Base-by-base conservation (phyloP, 1,140 invertebrate species). In the Phymorhynchus buccinoides region DNA sequence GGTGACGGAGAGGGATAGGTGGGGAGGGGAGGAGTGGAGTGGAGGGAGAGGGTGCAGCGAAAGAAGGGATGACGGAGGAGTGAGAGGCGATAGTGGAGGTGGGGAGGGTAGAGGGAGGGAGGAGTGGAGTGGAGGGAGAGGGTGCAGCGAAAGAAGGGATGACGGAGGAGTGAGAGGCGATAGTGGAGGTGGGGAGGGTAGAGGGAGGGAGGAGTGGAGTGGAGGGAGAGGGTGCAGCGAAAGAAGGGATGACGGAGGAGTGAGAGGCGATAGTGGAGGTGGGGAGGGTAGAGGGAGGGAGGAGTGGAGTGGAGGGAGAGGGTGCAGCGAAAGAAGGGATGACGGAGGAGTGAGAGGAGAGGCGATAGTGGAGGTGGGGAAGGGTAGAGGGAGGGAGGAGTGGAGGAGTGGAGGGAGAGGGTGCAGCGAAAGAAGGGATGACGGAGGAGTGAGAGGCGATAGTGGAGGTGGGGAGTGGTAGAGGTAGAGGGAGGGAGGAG, bases 141-240 rank as follows among this genome's bases (percentile, higher is more conserved):
- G 48, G 48, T 14, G 48, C 22, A 18, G 48, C n/a, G n/a, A 52
- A 18, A 18, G 22, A 2, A 18, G 48, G 2, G n/a, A n/a, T n/a
- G 48, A n/a, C n/a, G n/a, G 48, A 2, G 48, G 48, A 18, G 48
- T 14, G 0, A 18, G 48, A 2, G n/a, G n/a, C n/a, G n/a, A n/a
- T n/a, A n/a, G n/a, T n/a, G n/a, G n/a, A n/a, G n/a, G n/a, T n/a
- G 66, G 0, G 35, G 42, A 78, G 32, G n/a, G 48, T 9, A 14
- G 48, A 52, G 12, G 12, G 22, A 2, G 22, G 22, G 48, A 18
- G 48, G n/a, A n/a, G 37, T 56, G 42, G 7, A 35, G 16, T 16
- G 48, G 68, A 71, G 37, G 56, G n/a, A 84, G 48, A 84, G 41
- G 32, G 41, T 56, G 83, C n/a, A n/a, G n/a, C n/a, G n/a, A n/a